Evolutionary conservation across 2,113 vertebrate species (phyloP).

Genomic region (Oryzias curvinotus): DNA sequence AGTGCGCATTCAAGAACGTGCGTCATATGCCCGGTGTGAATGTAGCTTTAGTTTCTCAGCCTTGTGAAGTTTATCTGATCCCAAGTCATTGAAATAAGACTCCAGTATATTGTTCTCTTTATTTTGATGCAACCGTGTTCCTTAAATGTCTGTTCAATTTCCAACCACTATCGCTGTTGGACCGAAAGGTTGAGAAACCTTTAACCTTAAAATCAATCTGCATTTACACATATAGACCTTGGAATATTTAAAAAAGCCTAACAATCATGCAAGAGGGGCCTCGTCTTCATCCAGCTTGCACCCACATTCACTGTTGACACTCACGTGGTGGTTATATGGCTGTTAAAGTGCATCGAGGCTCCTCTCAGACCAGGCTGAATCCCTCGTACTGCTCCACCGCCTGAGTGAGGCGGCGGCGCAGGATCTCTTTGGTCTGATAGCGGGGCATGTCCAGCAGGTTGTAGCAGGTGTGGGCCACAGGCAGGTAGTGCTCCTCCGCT

Average conservation of each 20-base stretch:
- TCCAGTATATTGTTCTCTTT: not conserved
- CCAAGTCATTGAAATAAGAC: not conserved
- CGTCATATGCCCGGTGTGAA: no score
- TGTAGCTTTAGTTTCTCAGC: slow-evolving; percentile 36
- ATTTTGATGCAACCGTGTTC: not conserved
- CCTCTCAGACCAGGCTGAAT: slow-evolving; percentile 87
- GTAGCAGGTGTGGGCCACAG: slow-evolving; percentile 97
- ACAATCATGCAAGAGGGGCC: slow-evolving; percentile 26
- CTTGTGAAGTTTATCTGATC: slow-evolving; percentile 5
- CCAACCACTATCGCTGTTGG: slow-evolving; percentile 4
- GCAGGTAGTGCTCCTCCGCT: slow-evolving; percentile 88
- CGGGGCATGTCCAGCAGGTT: slow-evolving; percentile 96
- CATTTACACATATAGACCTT: slow-evolving; percentile 45
- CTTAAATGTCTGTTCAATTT: not conserved
- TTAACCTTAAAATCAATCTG: slow-evolving; percentile 24
- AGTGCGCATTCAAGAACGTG: no score
- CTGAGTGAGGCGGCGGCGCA: slow-evolving; percentile 84
- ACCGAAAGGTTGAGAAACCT: slow-evolving; percentile 38
- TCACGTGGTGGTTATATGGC: slow-evolving; percentile 37
- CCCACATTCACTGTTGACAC: slow-evolving; percentile 10
- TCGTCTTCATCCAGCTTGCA: not conserved
- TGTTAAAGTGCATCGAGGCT: slow-evolving; percentile 53
- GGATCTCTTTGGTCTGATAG: slow-evolving; percentile 91
- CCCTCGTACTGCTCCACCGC: slow-evolving; percentile 97
- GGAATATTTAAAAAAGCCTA: slow-evolving; percentile 20